Conservation (phyloP, 2,113 vertebrate genomes). For the Emberiza fucata region DNA sequence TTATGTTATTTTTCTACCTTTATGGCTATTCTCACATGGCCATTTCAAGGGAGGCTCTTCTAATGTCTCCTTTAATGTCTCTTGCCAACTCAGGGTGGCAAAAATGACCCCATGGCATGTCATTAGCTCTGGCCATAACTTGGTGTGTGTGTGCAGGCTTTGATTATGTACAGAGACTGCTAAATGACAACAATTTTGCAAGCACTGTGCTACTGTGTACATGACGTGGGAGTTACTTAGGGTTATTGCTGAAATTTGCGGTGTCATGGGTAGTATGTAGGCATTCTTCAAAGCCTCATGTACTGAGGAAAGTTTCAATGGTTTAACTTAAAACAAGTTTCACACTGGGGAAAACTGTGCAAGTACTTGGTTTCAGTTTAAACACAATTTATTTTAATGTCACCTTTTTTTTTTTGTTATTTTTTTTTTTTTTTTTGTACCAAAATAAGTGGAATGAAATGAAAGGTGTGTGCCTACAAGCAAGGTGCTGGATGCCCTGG, state of each 20-base stretch:
- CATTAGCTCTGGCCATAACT: not conserved
- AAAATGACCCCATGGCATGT: not conserved
- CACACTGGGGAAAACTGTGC: not conserved
- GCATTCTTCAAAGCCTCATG: not conserved
- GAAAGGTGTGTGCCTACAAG: not conserved
- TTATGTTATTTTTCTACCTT: not conserved
- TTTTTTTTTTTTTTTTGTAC: not conserved
- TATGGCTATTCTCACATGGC: not conserved
- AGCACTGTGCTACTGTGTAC: not conserved
- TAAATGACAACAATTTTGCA: not conserved
- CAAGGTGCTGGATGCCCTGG: not conserved
- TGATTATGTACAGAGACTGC: not conserved
- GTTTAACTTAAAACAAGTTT: conserved; percentile 19
- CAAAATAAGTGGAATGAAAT: not conserved
- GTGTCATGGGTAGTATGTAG: not conserved
- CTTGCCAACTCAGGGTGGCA: not conserved
- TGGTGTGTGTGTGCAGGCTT: not conserved
- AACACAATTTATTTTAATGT: not conserved
- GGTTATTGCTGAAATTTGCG: not conserved
- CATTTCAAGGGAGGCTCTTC: not conserved
- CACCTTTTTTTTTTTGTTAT: not conserved
- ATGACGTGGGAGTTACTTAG: not conserved
- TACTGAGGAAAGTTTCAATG: not conserved
- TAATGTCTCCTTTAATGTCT: not conserved
- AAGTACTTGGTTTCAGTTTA: not conserved